These are phyloP conservation scores for Sylvia borin DNA, from an alignment of 2,797 vertebrate species.

Conservation along the genomic window DNA sequence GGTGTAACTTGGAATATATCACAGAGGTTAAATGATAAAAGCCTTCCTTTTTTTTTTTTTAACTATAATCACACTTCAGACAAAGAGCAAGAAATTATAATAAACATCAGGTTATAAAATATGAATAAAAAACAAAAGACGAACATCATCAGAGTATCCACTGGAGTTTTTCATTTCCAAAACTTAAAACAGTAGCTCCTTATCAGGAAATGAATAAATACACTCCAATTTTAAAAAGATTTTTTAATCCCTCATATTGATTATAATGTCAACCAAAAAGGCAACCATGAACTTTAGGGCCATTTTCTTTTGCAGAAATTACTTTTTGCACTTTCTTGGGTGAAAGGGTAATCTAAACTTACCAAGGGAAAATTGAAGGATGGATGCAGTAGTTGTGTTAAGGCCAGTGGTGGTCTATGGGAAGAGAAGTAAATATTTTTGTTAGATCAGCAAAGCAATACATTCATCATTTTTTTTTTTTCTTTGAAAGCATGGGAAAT, in stretches of 20 bases:
- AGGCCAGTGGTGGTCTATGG: conserved; percentile 86
- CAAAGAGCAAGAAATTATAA: background rate
- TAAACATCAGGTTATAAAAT: background rate
- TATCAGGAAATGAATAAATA: background rate
- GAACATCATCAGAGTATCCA: background rate
- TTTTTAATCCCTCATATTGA: background rate
- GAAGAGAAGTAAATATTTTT: conserved; percentile 27
- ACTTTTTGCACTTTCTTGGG: background rate
- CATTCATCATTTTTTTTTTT: background rate
- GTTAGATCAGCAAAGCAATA: conserved; percentile 18
- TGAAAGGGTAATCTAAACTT: conserved; percentile 74
- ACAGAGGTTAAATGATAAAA: background rate
- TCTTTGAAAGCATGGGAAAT: background rate
- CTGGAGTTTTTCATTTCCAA: background rate
- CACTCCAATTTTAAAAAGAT: background rate
- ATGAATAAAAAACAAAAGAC: background rate
- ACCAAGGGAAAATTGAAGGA: conserved; percentile 97
- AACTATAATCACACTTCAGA: background rate
- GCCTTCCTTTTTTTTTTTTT: background rate
- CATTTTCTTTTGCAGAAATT: background rate
- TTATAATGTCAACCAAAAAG: background rate
- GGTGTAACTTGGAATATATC: background rate
- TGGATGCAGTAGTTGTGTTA: conserved; percentile 94
- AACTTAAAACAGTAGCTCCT: background rate
- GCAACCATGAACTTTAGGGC: background rate